Evolutionary conservation across 2,797 vertebrate genomes (phyloP).

Genomic region (Danio aesculapii): DNA sequence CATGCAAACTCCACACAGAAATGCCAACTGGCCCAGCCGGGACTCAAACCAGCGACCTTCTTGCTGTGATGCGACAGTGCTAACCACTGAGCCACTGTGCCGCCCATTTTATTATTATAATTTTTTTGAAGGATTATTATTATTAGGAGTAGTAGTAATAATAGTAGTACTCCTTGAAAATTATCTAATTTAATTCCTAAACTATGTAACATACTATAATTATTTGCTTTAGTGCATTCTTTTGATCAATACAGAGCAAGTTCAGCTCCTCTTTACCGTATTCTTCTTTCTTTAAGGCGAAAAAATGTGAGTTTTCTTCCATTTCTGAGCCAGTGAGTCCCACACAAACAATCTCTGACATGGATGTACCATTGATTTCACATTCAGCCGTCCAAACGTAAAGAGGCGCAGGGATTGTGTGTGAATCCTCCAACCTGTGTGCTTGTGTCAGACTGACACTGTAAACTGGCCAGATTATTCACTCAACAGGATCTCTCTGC

Average conservation of each 20-base stretch:
- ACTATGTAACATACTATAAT: too few relatives aligned
- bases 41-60: too few relatives aligned
- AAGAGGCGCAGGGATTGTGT: slow-evolving; percentile 80
- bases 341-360: slow-evolving; percentile 83
- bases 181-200: too few relatives aligned
- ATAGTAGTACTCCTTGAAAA: too few relatives aligned
- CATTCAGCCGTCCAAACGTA: slow-evolving; percentile 82
- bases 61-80: too few relatives aligned
- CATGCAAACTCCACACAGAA: too few relatives aligned
- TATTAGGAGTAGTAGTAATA: too few relatives aligned
- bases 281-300: slow-evolving; percentile 64
- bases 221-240: too few relatives aligned
- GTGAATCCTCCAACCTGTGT: slow-evolving; percentile 80
- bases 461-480: slow-evolving; percentile 85
- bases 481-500: slow-evolving; percentile 84
- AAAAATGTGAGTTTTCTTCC: slow-evolving; percentile 78
- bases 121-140: too few relatives aligned
- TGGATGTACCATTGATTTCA: slow-evolving; percentile 88
- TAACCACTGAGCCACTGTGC: too few relatives aligned
- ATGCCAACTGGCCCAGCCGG: too few relatives aligned
- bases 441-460: slow-evolving; percentile 83
- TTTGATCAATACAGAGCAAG: not conserved
- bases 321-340: slow-evolving; percentile 75
- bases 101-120: too few relatives aligned
- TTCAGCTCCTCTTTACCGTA: slow-evolving; percentile 40